Evolutionary conservation across 2,113 vertebrate species (phyloP).

Genomic region (Pontoporia blainvillei): DNA sequence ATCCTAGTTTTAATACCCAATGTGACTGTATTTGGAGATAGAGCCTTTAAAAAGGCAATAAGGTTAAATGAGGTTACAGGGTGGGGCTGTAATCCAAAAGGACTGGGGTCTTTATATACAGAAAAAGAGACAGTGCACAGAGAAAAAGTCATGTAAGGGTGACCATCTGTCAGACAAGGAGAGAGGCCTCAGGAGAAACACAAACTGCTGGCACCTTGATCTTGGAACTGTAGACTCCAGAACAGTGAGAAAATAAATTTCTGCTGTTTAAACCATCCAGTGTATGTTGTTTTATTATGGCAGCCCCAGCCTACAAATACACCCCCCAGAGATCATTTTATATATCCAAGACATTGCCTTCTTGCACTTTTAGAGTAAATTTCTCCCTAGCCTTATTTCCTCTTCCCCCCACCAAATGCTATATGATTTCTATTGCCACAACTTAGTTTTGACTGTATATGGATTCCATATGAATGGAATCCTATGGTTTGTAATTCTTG

Average conservation of each 20-base stretch:
- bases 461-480: not conserved
- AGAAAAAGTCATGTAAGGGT: not conserved
- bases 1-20: not conserved
- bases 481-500: not conserved
- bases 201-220: not conserved
- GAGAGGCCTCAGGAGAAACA: not conserved
- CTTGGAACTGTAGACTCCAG: not conserved
- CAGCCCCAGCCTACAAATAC: not conserved
- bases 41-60: not conserved
- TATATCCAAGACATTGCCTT: not conserved
- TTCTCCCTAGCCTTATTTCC: not conserved
- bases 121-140: not conserved
- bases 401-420: not conserved
- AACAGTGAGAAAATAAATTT: not conserved
- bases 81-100: not conserved
- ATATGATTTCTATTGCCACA: not conserved
- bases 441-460: not conserved
- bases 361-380: not conserved
- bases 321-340: not conserved
- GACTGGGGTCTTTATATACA: not conserved
- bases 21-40: not conserved
- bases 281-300: not conserved
- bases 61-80: not conserved
- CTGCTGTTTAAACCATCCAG: not conserved
- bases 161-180: not conserved